Evolutionary conservation across 2,113 vertebrate genomes (phyloP), one percentile per base, ranked within the genome.

Genomic region (Recurvirostra avosetta): DNA sequence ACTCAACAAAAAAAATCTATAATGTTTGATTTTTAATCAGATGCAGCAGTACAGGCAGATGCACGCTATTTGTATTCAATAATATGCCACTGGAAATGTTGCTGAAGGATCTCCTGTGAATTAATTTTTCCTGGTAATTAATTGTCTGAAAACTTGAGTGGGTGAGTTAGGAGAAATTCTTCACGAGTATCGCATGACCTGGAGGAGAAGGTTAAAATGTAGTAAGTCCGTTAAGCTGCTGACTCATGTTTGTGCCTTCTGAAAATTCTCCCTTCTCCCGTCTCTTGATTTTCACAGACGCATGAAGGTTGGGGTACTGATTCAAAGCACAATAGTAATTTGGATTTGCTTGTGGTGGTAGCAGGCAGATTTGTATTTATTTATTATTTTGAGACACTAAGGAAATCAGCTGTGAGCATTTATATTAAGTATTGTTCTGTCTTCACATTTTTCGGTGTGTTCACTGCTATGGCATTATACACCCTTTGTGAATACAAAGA

Each of bases 11-110:
- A 68, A 68, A 85, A 77, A 58, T 79, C 43, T 23, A 5, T 83
- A 49, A 6, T 29, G 21, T 91, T 96, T 95, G 80, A 77, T 92
- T 97, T 95, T 95, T 95, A 92, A 94, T 97, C 88, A 85, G 86
- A 76, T 86, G 45, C 56, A 41, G 30, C 3, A 8, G 49, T 91
- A 59, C 19, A 89, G 84, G 65, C 71, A 84, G 67, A 74, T 88
- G 29, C 41, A 75, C 3, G 3, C 50, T 26, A 49, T 91, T 97
- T 89, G 40, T 74, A 49, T 86, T 40, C 26, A 15, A 30, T 59
- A 52, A 82, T 52, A 45, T 67, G 19, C 59, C 56, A 84, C 38
- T 61, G 67, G 78, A 87, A 95, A 76, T 43, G 36, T 68, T 85
- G 68, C 13, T 50, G 83, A 29, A 43, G 41, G 65, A 92, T 81